Evolutionary conservation across 1,140 invertebrate species (phyloP).

Genomic region (Alviniconcha marisindica): DNA sequence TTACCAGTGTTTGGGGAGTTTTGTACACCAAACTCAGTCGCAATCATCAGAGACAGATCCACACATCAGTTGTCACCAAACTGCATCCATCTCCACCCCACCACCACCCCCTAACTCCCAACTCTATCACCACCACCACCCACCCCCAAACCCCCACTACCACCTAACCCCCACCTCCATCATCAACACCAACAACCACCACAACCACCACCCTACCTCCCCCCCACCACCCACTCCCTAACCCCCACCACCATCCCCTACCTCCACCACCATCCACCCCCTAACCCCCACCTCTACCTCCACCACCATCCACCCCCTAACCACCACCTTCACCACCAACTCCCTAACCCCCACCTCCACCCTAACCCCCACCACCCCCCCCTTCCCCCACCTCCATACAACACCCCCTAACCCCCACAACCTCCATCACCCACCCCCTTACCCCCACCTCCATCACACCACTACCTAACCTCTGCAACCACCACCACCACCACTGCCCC

Average conservation of each 20-base stretch:
- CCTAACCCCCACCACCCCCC: neutral
- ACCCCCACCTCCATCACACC: too few species aligned
- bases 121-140: neutral
- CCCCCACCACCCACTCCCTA: neutral
- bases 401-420: neutral
- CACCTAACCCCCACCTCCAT: neutral
- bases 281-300: neutral
- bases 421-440: neutral
- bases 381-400: too few species aligned
- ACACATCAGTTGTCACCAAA: too few species aligned
- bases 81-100: too few species aligned
- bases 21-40: too few species aligned
- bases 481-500: too few species aligned
- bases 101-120: too few species aligned
- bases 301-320: neutral
- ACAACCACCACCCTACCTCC: neutral
- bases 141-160: neutral
- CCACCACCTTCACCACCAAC: neutral
- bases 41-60: too few species aligned
- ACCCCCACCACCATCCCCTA: neutral
- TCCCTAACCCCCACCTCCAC: neutral
- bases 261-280: neutral
- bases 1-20: too few species aligned
- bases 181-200: too few species aligned
- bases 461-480: too few species aligned